A percentile compares a stretch with the other conserved stretches of the same genome.
phyloP scores from a whole-genome alignment of 1,140 invertebrate species.

The Euborellia annulipes region DNA sequence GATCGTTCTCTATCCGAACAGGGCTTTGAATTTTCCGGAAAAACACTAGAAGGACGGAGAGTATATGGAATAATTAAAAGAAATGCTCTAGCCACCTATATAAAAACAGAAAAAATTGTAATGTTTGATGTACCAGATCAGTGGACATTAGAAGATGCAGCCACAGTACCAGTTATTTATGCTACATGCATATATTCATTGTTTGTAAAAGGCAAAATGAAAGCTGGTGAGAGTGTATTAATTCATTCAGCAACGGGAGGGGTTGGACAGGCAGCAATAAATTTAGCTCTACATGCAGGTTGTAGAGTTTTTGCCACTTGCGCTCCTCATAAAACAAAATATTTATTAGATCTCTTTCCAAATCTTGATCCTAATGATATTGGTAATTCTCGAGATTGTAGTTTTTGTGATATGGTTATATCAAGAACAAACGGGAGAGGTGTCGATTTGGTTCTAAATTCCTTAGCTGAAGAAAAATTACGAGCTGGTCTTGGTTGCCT shows the following conservation, averaged over 20 bases:
- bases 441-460: constrained; percentile 88
- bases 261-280: too few relatives aligned
- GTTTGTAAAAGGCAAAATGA: too few relatives aligned
- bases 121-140: constrained; percentile 35
- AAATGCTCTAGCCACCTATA: constrained; percentile 15
- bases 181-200: too few relatives aligned
- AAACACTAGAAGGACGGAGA: constrained; percentile 6
- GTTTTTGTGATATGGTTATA: too few relatives aligned
- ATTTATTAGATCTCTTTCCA: constrained; percentile 20
- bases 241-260: too few relatives aligned
- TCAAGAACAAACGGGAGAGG: constrained; percentile 60
- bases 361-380: constrained; percentile 36
- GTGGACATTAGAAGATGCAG: constrained; percentile 38
- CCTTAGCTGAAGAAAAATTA: constrained; percentile 81
- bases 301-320: too few relatives aligned
- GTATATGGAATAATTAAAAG: constrained; percentile 15
- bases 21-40: constrained; percentile 20
- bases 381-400: too few relatives aligned
- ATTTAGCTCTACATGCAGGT: too few relatives aligned
- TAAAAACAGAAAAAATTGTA: constrained; percentile 28
- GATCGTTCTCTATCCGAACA: constrained; percentile 6
- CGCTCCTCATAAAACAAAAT: constrained; percentile 25
- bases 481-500: constrained; percentile 83
- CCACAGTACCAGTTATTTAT: constrained; percentile 39
- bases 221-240: too few relatives aligned